These are phyloP conservation scores for Pediacus dermestoides DNA, from an alignment of 2,888 invertebrate species.

Conservation along the genomic window DNA sequence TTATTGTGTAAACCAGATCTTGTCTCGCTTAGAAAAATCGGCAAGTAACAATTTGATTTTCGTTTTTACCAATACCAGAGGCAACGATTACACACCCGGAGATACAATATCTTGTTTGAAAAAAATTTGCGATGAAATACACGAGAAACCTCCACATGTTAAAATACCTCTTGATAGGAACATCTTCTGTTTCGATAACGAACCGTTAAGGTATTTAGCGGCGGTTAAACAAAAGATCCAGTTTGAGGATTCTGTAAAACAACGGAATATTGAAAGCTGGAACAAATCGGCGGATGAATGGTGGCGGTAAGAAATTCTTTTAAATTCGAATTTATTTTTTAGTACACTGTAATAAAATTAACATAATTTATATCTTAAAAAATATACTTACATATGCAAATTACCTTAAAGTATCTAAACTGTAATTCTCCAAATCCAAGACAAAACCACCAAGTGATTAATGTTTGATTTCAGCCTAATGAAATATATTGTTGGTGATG, in stretches of 20 bases:
- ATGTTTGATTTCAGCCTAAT: slow-evolving; percentile 33
- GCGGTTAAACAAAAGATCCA: slow-evolving; percentile 26
- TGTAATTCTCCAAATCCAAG: too few relatives aligned
- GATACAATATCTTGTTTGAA: slow-evolving; percentile 32
- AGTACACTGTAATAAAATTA: too few relatives aligned
- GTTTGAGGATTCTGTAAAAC: slow-evolving; percentile 20
- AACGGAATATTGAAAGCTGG: slow-evolving; percentile 31
- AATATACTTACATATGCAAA: too few relatives aligned
- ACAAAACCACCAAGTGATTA: slow-evolving; percentile 14
- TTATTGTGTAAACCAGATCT: slow-evolving; percentile 37
- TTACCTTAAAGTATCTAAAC: too few relatives aligned
- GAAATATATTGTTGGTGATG: slow-evolving; percentile 34
- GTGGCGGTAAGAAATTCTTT: slow-evolving; percentile 15
- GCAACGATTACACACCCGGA: slow-evolving; percentile 34
- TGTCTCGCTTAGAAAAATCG: slow-evolving; percentile 36
- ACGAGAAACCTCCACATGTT: slow-evolving; percentile 23
- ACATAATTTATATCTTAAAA: too few relatives aligned
- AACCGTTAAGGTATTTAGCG: slow-evolving; percentile 34
- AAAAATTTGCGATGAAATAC: slow-evolving; percentile 21
- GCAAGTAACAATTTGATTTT: slow-evolving; percentile 37
- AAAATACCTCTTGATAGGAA: slow-evolving; percentile 30
- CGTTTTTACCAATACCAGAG: slow-evolving; percentile 35
- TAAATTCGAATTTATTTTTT: too few relatives aligned
- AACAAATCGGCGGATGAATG: slow-evolving; percentile 24
- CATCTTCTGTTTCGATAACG: slow-evolving; percentile 38